A percentile compares a stretch with the other conserved stretches of the same genome.
phyloP scores from a whole-genome alignment of 2,113 vertebrate species.

The Ellobius talpinus region DNA sequence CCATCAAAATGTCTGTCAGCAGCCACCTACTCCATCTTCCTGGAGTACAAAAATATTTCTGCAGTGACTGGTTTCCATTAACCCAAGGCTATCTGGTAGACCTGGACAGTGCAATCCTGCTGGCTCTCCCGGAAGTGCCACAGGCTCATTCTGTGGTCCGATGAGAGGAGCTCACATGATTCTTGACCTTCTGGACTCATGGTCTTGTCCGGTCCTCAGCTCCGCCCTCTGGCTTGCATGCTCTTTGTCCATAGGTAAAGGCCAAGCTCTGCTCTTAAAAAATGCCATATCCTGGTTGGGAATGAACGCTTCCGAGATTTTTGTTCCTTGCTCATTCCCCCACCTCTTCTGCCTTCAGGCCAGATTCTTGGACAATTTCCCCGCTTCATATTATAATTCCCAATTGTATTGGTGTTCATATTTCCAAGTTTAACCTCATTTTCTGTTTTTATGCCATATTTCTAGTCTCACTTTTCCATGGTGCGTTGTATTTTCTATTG shows the following conservation, averaged over 20 bases:
- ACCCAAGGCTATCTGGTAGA: background rate
- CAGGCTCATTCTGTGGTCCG: background rate
- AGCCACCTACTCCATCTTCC: slow-evolving; percentile 40
- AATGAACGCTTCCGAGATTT: slow-evolving; percentile 53
- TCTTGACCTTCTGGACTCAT: background rate
- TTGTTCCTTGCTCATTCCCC: slow-evolving; percentile 49
- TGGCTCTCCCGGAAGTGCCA: slow-evolving; percentile 23
- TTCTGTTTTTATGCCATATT: slow-evolving; percentile 69
- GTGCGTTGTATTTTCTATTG: background rate
- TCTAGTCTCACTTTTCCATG: slow-evolving; percentile 70
- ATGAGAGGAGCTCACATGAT: background rate
- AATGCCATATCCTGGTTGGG: slow-evolving; percentile 27
- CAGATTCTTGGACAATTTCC: slow-evolving; percentile 71
- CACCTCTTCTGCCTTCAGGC: slow-evolving; percentile 8
- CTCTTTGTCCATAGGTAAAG: background rate
- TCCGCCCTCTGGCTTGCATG: background rate
- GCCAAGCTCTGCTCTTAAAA: slow-evolving; percentile 47
- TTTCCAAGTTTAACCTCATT: slow-evolving; percentile 77
- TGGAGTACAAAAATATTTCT: slow-evolving; percentile 34
- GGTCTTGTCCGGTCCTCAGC: background rate
- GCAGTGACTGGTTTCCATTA: background rate
- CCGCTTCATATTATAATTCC: slow-evolving; percentile 68
- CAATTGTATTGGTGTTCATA: slow-evolving; percentile 57
- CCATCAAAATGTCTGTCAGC: slow-evolving; percentile 32
- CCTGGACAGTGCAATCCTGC: background rate